Conservation (phyloP, 2,113 vertebrate species). For the Chionodraco myersi region DNA sequence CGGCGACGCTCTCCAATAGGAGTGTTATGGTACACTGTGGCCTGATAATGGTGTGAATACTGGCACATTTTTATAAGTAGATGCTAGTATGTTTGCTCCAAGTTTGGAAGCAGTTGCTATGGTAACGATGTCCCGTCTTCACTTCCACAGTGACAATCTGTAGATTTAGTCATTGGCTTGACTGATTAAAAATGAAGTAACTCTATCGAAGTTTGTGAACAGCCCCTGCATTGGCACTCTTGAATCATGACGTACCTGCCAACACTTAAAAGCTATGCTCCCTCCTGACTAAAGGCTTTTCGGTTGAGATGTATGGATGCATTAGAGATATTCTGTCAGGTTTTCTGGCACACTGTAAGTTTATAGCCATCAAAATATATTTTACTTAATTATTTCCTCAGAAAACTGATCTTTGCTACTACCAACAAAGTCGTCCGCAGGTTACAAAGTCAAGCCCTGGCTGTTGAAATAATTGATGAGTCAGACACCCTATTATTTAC, state of each 20-base stretch:
- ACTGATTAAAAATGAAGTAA: conserved; percentile 63
- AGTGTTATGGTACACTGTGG: conserved; percentile 73
- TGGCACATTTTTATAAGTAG: conserved; percentile 81
- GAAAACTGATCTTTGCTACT: conserved; percentile 56
- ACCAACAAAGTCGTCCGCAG: conserved; percentile 36
- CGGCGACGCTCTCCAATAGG: conserved; percentile 56
- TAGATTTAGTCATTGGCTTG: conserved; percentile 48
- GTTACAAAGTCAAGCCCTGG: conserved; percentile 44
- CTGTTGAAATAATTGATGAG: conserved; percentile 61
- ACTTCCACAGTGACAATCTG: conserved; percentile 61
- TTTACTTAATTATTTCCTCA: conserved; percentile 71
- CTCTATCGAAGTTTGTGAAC: conserved; percentile 42
- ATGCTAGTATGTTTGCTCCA: conserved; percentile 75
- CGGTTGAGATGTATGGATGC: conserved; percentile 65
- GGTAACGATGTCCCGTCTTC: conserved; percentile 76
- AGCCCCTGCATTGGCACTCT: conserved; percentile 44
- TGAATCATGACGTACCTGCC: conserved; percentile 64
- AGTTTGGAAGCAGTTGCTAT: conserved; percentile 84
- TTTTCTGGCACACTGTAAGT: conserved; percentile 40
- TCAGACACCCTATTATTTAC: conserved; percentile 48
- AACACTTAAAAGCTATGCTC: conserved; percentile 54
- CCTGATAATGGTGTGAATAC: conserved; percentile 79
- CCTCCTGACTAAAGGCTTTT: conserved; percentile 54
- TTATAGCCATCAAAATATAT: conserved; percentile 65
- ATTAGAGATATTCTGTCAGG: conserved; percentile 69